A percentile compares a stretch with the other conserved stretches of the same genome.
phyloP scores from a whole-genome alignment of 2,888 invertebrate genomes.

The Chelonus formosanus region DNA sequence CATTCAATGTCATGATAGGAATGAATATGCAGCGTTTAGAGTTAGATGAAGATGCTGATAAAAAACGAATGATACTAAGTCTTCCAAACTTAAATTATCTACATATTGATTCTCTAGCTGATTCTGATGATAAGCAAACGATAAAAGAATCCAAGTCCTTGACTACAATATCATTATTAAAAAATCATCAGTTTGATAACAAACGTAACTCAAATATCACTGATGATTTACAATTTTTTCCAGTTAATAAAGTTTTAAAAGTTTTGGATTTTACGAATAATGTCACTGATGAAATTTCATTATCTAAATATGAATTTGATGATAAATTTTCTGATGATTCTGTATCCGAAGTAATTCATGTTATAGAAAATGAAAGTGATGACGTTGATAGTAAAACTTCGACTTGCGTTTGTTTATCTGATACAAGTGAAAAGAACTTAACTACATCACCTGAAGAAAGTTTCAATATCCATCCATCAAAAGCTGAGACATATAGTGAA shows the following conservation, averaged over 20 bases:
- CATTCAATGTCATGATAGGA: slow-evolving; percentile 25
- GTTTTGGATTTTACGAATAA: slow-evolving; percentile 46
- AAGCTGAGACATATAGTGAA: background rate
- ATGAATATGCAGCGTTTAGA: slow-evolving; percentile 11
- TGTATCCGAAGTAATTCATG: background rate
- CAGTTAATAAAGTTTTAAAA: slow-evolving; percentile 47
- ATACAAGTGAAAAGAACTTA: too few relatives aligned
- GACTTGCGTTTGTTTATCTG: too few relatives aligned
- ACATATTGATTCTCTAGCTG: slow-evolving; percentile 18
- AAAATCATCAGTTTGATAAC: slow-evolving; percentile 40
- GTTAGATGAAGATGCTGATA: background rate
- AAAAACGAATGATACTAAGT: slow-evolving; percentile 37
- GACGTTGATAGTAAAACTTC: too few relatives aligned
- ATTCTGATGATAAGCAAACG: slow-evolving; percentile 25
- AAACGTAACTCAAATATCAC: slow-evolving; percentile 31
- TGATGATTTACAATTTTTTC: slow-evolving; percentile 38
- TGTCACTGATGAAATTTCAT: slow-evolving; percentile 34
- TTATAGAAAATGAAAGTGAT: background rate
- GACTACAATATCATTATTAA: slow-evolving; percentile 39
- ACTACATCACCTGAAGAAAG: background rate
- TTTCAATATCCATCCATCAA: background rate
- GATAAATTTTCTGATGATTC: slow-evolving; percentile 4
- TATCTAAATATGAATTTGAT: slow-evolving; percentile 12
- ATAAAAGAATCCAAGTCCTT: slow-evolving; percentile 42
- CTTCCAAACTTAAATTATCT: slow-evolving; percentile 39